These are phyloP conservation scores for Adineta ricciae DNA, from an alignment of 2,888 invertebrate genomes.

Conservation along the genomic window DNA sequence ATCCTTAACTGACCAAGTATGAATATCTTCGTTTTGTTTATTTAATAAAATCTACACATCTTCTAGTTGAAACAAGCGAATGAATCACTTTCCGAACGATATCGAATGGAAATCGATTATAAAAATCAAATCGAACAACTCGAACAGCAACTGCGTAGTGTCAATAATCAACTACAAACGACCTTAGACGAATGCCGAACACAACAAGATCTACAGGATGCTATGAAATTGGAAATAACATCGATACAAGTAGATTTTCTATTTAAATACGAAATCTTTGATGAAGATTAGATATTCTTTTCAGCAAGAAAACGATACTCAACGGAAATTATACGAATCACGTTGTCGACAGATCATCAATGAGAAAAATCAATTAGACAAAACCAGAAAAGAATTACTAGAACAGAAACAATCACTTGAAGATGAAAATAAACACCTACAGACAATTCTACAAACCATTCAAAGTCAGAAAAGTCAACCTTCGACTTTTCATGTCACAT, in stretches of 20 bases:
- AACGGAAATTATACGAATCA: conserved; percentile 8
- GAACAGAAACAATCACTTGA: neutral
- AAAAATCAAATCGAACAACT: neutral
- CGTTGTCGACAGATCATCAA: neutral
- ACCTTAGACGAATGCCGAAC: neutral
- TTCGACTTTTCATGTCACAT: neutral
- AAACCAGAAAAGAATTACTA: neutral
- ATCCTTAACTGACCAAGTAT: neutral
- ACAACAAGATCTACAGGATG: conserved; percentile 6
- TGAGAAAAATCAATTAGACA: conserved; percentile 19
- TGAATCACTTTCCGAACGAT: neutral
- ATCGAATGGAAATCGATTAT: neutral
- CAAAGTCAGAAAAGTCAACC: neutral
- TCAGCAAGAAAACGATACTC: neutral
- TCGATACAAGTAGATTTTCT: neutral
- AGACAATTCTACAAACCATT: neutral
- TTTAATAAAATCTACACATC: too few species aligned
- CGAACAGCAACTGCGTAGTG: neutral
- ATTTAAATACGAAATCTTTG: neutral
- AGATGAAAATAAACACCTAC: neutral
- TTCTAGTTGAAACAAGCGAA: neutral
- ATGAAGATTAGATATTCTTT: neutral
- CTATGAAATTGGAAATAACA: conserved; percentile 12
- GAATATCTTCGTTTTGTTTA: neutral
- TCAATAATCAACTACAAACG: neutral